Evolutionary conservation across 2,797 vertebrate genomes (phyloP).

Genomic region (Neostethus bicornis): DNA sequence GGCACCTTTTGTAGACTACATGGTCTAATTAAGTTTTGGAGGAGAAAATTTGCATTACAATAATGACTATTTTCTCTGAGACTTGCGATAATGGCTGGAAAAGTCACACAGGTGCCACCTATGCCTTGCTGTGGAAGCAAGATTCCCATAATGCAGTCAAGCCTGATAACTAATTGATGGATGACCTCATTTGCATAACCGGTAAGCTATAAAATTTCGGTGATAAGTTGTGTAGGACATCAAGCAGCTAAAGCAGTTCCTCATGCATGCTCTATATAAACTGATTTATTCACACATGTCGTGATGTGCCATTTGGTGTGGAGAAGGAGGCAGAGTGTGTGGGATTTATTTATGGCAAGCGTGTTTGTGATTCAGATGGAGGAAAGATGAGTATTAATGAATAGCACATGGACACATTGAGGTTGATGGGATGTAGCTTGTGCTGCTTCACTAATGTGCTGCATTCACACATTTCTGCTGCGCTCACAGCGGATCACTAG

Average conservation of each 20-base stretch:
- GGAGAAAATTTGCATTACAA: slow-evolving; percentile 61
- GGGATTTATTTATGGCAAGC: slow-evolving; percentile 41
- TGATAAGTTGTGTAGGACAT: slow-evolving; percentile 21
- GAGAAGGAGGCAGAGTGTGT: slow-evolving; percentile 24
- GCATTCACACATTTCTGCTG: slow-evolving; percentile 62
- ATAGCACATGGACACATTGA: slow-evolving; percentile 57
- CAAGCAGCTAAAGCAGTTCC: slow-evolving; percentile 33
- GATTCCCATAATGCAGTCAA: slow-evolving; percentile 33
- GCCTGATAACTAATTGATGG: slow-evolving; percentile 47
- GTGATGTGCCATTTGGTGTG: slow-evolving; percentile 25
- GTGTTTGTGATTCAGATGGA: slow-evolving; percentile 42
- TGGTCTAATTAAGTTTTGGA: slow-evolving; percentile 42
- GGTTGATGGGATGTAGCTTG: slow-evolving; percentile 48
- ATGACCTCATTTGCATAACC: slow-evolving; percentile 50
- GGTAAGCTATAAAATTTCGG: slow-evolving; percentile 40
- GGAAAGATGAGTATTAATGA: slow-evolving; percentile 33
- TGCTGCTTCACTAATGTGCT: slow-evolving; percentile 40
- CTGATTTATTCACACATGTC: slow-evolving; percentile 23
- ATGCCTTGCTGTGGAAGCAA: slow-evolving; percentile 22
- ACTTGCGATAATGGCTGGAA: slow-evolving; percentile 27
- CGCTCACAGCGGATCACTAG: slow-evolving; percentile 32
- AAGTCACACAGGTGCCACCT: slow-evolving; percentile 19
- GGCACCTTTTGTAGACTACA: slow-evolving; percentile 43
- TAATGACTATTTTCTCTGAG: slow-evolving; percentile 39
- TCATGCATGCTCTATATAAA: slow-evolving; percentile 20